Percentiles rank a stretch among this genome's conserved stretches.
Conservation (phyloP, 2,888 invertebrate genomes). For the Aphodius sticticus region DNA sequence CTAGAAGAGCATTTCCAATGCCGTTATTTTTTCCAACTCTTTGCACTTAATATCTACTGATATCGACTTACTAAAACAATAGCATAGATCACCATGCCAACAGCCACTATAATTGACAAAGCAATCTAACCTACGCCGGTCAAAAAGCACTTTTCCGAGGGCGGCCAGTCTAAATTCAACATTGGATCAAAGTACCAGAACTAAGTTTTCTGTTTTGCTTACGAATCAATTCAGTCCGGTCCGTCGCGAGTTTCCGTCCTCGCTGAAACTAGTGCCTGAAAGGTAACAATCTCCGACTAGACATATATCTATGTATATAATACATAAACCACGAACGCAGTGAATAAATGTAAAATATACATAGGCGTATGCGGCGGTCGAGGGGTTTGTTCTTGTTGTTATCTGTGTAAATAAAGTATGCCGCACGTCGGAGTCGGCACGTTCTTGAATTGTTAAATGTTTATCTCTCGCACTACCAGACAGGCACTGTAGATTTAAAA, state of each 20-base stretch:
- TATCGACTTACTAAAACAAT: too few relatives aligned
- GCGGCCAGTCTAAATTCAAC: background rate
- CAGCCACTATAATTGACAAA: too few relatives aligned
- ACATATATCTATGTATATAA: background rate
- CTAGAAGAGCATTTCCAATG: too few relatives aligned
- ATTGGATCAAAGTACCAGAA: background rate
- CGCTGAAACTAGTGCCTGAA: background rate
- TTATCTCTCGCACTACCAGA: background rate
- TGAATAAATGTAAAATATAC: background rate
- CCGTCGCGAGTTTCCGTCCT: background rate
- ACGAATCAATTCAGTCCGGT: background rate
- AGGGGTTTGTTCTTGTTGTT: conserved; percentile 4
- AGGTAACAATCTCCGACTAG: background rate
- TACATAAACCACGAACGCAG: background rate
- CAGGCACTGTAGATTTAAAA: background rate
- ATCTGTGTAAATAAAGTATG: background rate
- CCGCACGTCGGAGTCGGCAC: background rate
- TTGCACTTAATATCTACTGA: too few relatives aligned
- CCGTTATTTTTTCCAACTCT: too few relatives aligned
- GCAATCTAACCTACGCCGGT: background rate
- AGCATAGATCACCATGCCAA: too few relatives aligned
- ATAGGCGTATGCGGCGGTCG: background rate
- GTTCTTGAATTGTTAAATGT: conserved; percentile 4
- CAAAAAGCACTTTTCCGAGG: background rate
- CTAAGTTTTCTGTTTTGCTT: background rate